A percentile compares a stretch with the other conserved stretches of the same genome.
Evolutionary conservation across 1,140 invertebrate species (phyloP).

Genomic region (Diorhabda elongata): DNA sequence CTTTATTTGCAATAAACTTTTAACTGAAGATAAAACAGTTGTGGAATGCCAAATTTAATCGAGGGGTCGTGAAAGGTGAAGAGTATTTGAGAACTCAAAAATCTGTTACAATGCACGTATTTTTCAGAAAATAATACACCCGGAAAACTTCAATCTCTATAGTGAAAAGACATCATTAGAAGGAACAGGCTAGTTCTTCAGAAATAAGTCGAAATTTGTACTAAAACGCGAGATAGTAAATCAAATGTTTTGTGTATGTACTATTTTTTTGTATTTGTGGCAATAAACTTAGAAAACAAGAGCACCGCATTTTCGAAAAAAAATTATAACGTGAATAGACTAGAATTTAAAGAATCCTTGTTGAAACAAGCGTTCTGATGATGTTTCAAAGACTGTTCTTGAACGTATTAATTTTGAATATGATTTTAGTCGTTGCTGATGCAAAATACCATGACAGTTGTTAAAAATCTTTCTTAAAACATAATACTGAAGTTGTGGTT

Average conservation of each 20-base stretch:
- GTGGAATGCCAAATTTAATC: slow-evolving; percentile 1
- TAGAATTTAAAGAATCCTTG: not conserved
- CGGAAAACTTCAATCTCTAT: not conserved
- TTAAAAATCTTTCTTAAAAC: too few relatives aligned
- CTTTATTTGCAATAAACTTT: too few relatives aligned
- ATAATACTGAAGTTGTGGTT: not conserved
- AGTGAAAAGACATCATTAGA: not conserved
- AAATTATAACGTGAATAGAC: not conserved
- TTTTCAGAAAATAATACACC: not conserved
- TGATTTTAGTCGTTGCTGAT: not conserved
- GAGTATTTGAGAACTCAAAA: not conserved
- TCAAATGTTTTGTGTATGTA: not conserved
- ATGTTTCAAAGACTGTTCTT: not conserved
- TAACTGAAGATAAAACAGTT: not conserved
- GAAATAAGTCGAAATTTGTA: not conserved
- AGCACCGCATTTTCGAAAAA: not conserved
- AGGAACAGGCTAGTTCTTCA: not conserved
- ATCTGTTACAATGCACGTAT: not conserved
- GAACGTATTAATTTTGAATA: not conserved
- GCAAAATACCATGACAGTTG: too few relatives aligned
- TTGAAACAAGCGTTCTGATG: too few relatives aligned
- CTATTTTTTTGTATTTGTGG: not conserved
- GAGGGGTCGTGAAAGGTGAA: not conserved
- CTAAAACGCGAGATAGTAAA: not conserved
- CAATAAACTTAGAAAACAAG: not conserved